phyloP scores from a whole-genome alignment of 1,140 invertebrate genomes.

The Tetragonula clypearis region DNA sequence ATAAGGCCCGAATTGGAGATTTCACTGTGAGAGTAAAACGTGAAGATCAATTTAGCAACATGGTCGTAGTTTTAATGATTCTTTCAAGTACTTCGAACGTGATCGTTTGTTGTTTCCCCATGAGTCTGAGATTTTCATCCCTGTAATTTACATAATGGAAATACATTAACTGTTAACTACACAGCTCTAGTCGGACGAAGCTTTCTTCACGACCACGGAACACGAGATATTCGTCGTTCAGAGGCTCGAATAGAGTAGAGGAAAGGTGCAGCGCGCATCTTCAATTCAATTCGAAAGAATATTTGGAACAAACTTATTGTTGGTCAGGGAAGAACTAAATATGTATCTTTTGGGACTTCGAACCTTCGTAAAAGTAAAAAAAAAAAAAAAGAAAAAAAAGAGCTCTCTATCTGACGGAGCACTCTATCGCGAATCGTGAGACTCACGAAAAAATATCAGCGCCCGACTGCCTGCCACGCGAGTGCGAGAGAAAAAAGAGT shows the following conservation, averaged over 20 bases:
- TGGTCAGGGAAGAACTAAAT: too few species aligned
- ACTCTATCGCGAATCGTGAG: background rate
- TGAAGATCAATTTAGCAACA: background rate
- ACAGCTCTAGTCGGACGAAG: background rate
- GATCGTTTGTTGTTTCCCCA: background rate
- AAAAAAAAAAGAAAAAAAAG: too few species aligned
- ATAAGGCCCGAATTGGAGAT: background rate
- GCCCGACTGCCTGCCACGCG: too few species aligned
- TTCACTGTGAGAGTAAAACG: background rate
- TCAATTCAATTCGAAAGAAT: too few species aligned
- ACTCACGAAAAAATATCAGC: background rate
- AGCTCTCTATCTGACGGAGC: background rate
- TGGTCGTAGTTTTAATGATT: background rate
- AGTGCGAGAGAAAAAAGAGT: background rate
- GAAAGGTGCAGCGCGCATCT: background rate
- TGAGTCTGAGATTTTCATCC: constrained; percentile 19
- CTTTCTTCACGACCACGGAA: background rate
- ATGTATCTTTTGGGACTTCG: too few species aligned
- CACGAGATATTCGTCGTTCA: background rate
- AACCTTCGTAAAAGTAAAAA: too few species aligned
- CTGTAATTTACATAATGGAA: constrained; percentile 3
- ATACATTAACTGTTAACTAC: background rate
- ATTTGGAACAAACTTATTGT: too few species aligned
- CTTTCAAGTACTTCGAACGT: background rate
- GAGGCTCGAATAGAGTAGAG: background rate